These are phyloP conservation scores for Corythoichthys intestinalis DNA, from an alignment of 2,113 vertebrate species.

Conservation along the genomic window DNA sequence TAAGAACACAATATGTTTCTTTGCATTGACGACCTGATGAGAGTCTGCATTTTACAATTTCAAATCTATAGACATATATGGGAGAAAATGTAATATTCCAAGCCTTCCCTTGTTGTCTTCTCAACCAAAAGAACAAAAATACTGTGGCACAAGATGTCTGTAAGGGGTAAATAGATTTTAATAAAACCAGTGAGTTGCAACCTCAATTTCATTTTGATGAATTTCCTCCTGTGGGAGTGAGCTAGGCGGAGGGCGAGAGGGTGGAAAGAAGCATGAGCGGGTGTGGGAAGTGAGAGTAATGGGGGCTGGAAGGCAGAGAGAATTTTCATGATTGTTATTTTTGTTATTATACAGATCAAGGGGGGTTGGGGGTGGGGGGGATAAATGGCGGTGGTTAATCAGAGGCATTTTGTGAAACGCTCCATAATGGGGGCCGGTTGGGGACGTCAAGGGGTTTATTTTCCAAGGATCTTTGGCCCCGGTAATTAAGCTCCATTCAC, in stretches of 20 bases:
- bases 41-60: constrained; percentile 31
- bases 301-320: constrained; percentile 88
- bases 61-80: not conserved
- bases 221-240: constrained; percentile 88
- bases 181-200: constrained; percentile 97
- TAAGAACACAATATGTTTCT: not conserved
- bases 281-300: constrained; percentile 39
- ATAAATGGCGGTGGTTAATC: constrained; percentile 66
- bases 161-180: constrained; percentile 86
- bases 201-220: constrained; percentile 99
- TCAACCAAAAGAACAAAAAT: constrained; percentile 31
- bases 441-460: constrained; percentile 71
- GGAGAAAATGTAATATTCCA: constrained; percentile 24
- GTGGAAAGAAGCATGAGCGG: constrained; percentile 30
- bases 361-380: constrained; percentile 49
- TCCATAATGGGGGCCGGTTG: constrained; percentile 66
- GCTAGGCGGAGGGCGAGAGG: constrained; percentile 54
- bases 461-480: constrained; percentile 82
- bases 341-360: constrained; percentile 73
- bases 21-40: constrained; percentile 34
- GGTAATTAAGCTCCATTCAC: constrained; percentile 98
- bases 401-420: constrained; percentile 57
- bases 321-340: constrained; percentile 79
- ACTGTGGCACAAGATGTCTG: constrained; percentile 44
- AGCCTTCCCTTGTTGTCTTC: constrained; percentile 44